phyloP scores from a whole-genome alignment of 1,140 invertebrate species.

The Lordiphosa stackelbergi region DNA sequence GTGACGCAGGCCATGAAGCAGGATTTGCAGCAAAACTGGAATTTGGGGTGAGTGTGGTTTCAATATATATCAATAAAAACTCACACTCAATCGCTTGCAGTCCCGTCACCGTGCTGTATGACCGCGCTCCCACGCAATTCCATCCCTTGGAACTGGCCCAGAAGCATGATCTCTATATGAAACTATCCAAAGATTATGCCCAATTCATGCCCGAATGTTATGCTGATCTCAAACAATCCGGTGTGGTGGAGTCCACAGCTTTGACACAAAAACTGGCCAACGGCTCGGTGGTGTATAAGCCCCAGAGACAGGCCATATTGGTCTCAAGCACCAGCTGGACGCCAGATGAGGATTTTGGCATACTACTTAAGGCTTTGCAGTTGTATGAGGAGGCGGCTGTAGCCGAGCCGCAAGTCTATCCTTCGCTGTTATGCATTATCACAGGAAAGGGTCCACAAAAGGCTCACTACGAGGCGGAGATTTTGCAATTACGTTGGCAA shows the following conservation, averaged over 20 bases:
- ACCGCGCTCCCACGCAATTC: conserved; percentile 90
- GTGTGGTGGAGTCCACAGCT: conserved; percentile 78
- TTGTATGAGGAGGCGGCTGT: conserved; percentile 79
- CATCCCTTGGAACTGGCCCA: conserved; percentile 84
- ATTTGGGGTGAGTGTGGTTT: conserved; percentile 78
- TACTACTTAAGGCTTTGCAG: conserved; percentile 91
- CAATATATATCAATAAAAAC: neutral
- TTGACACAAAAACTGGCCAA: conserved; percentile 82
- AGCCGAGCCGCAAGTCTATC: conserved; percentile 79
- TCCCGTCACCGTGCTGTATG: conserved; percentile 88
- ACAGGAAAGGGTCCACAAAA: conserved; percentile 98
- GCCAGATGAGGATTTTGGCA: conserved; percentile 97
- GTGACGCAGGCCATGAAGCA: conserved; percentile 96
- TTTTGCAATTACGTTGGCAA: conserved; percentile 83
- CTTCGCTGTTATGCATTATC: conserved; percentile 91
- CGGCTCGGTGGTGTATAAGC: conserved; percentile 79
- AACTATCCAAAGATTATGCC: conserved; percentile 82
- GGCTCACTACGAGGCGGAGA: conserved; percentile 86
- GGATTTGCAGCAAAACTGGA: conserved; percentile 89
- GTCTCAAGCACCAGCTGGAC: conserved; percentile 99
- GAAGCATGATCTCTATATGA: conserved; percentile 88
- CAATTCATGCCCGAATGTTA: conserved; percentile 78
- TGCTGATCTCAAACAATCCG: conserved; percentile 57
- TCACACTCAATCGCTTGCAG: conserved; percentile 17
- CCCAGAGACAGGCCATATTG: conserved; percentile 87